Conservation (phyloP, 2,113 vertebrate species). For the Neodon shergylaensis region DNA sequence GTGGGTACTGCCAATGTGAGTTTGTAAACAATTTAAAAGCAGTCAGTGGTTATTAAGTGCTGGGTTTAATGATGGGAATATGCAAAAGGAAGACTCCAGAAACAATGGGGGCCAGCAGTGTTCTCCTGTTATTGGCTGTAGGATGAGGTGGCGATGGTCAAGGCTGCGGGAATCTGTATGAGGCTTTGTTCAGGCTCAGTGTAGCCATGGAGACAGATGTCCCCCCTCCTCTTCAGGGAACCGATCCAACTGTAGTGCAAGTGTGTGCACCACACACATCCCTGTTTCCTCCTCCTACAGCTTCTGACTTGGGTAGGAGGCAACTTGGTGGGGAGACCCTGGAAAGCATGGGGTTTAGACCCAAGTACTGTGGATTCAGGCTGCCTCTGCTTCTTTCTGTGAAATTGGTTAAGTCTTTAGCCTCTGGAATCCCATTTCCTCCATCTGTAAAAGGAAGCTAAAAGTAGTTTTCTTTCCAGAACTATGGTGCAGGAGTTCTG, state of each 20-base stretch:
- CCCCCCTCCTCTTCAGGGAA: not conserved
- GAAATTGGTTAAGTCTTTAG: not conserved
- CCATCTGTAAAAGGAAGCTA: not conserved
- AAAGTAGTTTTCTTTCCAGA: not conserved
- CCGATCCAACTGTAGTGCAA: slow-evolving; percentile 25
- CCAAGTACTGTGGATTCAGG: not conserved
- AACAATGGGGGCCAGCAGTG: not conserved
- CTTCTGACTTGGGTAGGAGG: not conserved
- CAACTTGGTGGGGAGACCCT: not conserved
- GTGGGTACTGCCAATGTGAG: slow-evolving; percentile 18
- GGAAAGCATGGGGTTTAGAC: not conserved
- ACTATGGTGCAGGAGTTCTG: not conserved
- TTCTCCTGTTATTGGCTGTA: not conserved
- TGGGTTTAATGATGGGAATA: not conserved
- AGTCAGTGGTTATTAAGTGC: slow-evolving; percentile 10
- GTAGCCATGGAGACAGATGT: slow-evolving; percentile 80
- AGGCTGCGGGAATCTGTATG: slow-evolving; percentile 48
- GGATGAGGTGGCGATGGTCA: slow-evolving; percentile 5
- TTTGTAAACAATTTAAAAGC: slow-evolving; percentile 61
- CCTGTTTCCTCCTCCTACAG: not conserved
- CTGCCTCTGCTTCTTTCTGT: not conserved
- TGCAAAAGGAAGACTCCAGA: not conserved
- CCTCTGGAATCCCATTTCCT: not conserved
- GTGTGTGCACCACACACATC: not conserved
- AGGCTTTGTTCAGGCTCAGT: slow-evolving; percentile 67